Percentiles rank a stretch among this genome's conserved stretches.
These are phyloP conservation scores for Drosophila cardini DNA, from an alignment of 1,140 invertebrate genomes.

Conservation along the genomic window DNA sequence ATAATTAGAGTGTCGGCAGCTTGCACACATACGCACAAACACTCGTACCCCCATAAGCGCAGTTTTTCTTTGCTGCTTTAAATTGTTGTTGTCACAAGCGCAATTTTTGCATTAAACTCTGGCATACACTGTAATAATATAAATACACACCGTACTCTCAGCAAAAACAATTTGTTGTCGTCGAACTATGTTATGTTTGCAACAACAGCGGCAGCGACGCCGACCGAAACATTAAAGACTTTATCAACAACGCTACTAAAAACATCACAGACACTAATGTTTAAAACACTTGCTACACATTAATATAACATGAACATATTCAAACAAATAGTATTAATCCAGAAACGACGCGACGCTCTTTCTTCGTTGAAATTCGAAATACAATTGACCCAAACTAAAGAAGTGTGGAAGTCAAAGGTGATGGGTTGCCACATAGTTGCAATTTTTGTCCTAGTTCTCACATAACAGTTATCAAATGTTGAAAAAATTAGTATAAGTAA, in stretches of 20 bases:
- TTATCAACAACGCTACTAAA: not conserved
- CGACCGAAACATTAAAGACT: not conserved
- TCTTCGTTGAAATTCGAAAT: not conserved
- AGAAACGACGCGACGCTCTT: slow-evolving; percentile 1
- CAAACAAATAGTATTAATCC: not conserved
- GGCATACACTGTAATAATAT: not conserved
- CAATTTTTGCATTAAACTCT: not conserved
- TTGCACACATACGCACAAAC: too few relatives aligned
- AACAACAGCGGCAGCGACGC: not conserved
- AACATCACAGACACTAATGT: not conserved
- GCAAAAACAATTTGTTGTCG: not conserved
- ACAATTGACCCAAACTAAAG: not conserved
- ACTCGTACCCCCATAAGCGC: too few relatives aligned
- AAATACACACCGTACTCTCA: too few relatives aligned
- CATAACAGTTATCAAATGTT: not conserved
- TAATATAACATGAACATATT: slow-evolving; percentile 2
- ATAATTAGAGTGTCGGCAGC: too few relatives aligned
- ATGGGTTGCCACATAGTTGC: slow-evolving; percentile 21
- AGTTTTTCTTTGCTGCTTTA: too few relatives aligned
- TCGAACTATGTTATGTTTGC: not conserved
- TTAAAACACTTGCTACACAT: not conserved
- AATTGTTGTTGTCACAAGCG: too few relatives aligned
- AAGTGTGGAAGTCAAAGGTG: not conserved
- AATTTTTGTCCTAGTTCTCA: not conserved
- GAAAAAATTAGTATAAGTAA: not conserved